Percentiles rank a stretch among this genome's conserved stretches.
Evolutionary conservation across 2,797 vertebrate species (phyloP).

Genomic region (Bryconaethiops microstoma): DNA sequence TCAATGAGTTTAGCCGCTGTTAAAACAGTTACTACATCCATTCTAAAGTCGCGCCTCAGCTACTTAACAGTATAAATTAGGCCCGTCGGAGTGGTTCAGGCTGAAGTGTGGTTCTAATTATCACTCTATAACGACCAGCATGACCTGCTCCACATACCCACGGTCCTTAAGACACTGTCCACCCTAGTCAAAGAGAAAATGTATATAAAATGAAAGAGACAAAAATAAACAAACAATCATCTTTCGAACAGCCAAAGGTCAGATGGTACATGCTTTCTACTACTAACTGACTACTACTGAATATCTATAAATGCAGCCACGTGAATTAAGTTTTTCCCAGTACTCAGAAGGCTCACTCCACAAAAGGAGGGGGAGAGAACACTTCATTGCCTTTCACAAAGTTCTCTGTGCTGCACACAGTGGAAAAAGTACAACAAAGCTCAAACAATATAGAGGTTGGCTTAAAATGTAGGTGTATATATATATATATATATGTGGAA

Average conservation of each 20-base stretch:
- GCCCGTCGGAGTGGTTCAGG: constrained; percentile 9
- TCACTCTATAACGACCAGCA: not conserved
- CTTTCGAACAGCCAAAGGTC: not conserved
- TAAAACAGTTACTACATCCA: constrained; percentile 27
- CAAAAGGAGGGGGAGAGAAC: too few relatives aligned
- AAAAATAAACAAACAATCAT: not conserved
- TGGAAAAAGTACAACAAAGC: too few relatives aligned
- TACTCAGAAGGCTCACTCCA: not conserved
- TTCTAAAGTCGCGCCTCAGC: constrained; percentile 12
- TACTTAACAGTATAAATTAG: constrained; percentile 31
- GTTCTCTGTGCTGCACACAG: too few relatives aligned
- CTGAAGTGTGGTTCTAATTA: constrained; percentile 39
- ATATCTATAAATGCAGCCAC: not conserved
- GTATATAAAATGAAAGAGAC: not conserved
- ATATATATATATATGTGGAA: too few relatives aligned
- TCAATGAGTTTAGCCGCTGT: constrained; percentile 20
- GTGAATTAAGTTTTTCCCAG: too few relatives aligned
- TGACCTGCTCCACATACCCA: constrained; percentile 27
- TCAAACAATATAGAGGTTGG: too few relatives aligned
- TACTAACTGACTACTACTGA: not conserved
- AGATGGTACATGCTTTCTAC: not conserved
- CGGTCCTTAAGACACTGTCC: not conserved
- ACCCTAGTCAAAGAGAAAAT: not conserved
- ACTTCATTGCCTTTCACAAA: too few relatives aligned
- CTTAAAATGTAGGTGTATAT: too few relatives aligned